These are phyloP conservation scores for Tinea trinotella DNA, from an alignment of 2,888 invertebrate species.

Conservation along the genomic window DNA sequence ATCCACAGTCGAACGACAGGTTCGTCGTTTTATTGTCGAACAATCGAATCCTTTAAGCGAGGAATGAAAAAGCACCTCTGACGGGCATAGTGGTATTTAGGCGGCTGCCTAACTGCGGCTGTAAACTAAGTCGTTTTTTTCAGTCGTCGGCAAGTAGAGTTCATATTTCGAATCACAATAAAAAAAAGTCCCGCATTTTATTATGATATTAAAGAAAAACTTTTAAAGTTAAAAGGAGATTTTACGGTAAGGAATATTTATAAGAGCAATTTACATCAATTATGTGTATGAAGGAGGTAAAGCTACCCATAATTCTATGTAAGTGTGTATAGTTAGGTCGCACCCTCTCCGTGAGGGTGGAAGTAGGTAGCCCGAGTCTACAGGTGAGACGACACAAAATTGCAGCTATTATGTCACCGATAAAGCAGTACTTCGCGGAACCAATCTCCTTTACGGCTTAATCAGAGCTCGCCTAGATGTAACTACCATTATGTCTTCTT, in stretches of 20 bases:
- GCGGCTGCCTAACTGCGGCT: no score
- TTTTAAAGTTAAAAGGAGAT: no score
- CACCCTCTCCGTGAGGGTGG: conserved; percentile 6
- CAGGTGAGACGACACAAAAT: conserved; percentile 39
- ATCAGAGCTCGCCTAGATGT: conserved; percentile 46
- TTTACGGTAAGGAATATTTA: neutral
- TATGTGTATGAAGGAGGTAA: conserved; percentile 8
- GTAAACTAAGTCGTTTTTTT: no score
- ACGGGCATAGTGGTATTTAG: no score
- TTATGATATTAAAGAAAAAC: no score
- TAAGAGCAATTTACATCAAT: conserved; percentile 11
- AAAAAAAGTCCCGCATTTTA: no score
- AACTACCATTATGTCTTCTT: neutral
- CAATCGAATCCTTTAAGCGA: no score
- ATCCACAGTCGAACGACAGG: no score
- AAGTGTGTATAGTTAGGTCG: neutral
- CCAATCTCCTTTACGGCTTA: conserved; percentile 69
- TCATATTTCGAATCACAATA: no score
- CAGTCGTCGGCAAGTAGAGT: no score
- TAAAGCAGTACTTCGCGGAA: conserved; percentile 59
- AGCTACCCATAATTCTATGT: neutral
- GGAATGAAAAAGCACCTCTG: no score
- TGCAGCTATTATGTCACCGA: conserved; percentile 59
- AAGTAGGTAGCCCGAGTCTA: neutral
- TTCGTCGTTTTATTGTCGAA: no score